Base-by-base conservation (phyloP, 2,113 vertebrate genomes). In the Taurulus bubalis region DNA sequence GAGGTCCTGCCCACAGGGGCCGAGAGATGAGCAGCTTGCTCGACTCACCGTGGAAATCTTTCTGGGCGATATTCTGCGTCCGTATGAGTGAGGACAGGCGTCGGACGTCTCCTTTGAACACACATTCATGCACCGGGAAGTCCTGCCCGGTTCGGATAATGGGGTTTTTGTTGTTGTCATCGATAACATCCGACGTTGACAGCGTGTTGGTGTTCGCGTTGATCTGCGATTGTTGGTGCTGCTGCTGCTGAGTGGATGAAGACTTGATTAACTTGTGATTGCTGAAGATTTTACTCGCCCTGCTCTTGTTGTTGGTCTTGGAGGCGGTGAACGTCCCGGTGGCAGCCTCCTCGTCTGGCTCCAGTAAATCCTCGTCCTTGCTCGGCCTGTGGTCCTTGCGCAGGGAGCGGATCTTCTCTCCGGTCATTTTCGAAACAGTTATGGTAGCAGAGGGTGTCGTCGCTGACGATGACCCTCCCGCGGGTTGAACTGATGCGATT, bases 51-150 rank as follows among this genome's bases (percentile, higher is more conserved):
- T 99, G 98, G 68, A 95, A 92, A 92, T 99, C 98, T 83, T 99
- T 99, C 94, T 98, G 97, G 30, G 97, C 95, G 89, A 99, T 99
- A 79, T 96, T 97, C 91, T 99, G 98, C 2, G 97, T 99, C 83
- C 98, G 96, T 93, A 99, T 99, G 78, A 99, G 96, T 4, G 98
- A 97, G 3, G 98, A 99, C 72, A 99, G 94, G 8, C 96, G 95
- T 81, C 97, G 91, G 85, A 99, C 97, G 87, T 99, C 98, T 55
- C 97, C 98, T 89, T 96, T 96, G 90, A 98, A 99, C 62, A 99
- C 98, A 87, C 97, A 97, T 91, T 99, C 97, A 83, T 99, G 98
- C n/a, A 99, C 96, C 3, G 97, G 98, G 82, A 96, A 99, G 88
- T 95, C 95, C 32, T 91, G 92, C 82, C 79, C 93, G 82, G 83